Base-by-base conservation (phyloP, 1,140 invertebrate genomes). In the Drosophila ironensis region DNA sequence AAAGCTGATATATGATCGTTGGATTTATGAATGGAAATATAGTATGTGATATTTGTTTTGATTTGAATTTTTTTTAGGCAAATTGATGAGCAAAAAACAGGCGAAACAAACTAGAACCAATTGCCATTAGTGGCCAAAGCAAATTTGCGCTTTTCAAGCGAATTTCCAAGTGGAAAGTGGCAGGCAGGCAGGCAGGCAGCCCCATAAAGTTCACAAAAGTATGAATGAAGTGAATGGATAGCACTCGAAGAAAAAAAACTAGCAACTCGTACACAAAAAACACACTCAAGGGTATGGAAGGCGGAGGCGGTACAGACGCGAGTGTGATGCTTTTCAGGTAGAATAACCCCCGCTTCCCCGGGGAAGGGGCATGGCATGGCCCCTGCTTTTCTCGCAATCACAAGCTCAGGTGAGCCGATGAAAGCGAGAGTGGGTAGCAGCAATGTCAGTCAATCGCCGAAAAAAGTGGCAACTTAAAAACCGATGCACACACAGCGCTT, bases 371-470 rank as follows among this genome's bases (percentile, higher is more conserved):
- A n/a, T n/a, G n/a, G n/a, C n/a, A n/a, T n/a, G n/a, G n/a, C n/a
- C n/a, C n/a, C n/a, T n/a, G n/a, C n/a, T n/a, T n/a, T n/a, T n/a
- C n/a, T n/a, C n/a, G n/a, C n/a, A n/a, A n/a, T 3, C 20, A 22
- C 20, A 22, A 2, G 5, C 20, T 22, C 20, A 22, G 11, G 28
- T 6, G 41, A 46, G 41, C 17, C 44, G 74, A 75, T 68, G 74
- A 84, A 84, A 84, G 81, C 81, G 75, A 84, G 80, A 84, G 75
- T 78, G 63, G 69, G 69, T 66, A 41, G 48, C 30, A 33, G 57
- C 45, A 72, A 73, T 72, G 56, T 71, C 68, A 72, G 53, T 61
- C 64, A 44, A 64, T 50, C 40, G 52, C 53, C 56, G 53, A 53
- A 68, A 67, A 67, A 57, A 74, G 40, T n/a, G n/a, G n/a, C 60